These are phyloP conservation scores for Condylura cristata DNA, from an alignment of 2,113 vertebrate species.

Conservation along the genomic window DNA sequence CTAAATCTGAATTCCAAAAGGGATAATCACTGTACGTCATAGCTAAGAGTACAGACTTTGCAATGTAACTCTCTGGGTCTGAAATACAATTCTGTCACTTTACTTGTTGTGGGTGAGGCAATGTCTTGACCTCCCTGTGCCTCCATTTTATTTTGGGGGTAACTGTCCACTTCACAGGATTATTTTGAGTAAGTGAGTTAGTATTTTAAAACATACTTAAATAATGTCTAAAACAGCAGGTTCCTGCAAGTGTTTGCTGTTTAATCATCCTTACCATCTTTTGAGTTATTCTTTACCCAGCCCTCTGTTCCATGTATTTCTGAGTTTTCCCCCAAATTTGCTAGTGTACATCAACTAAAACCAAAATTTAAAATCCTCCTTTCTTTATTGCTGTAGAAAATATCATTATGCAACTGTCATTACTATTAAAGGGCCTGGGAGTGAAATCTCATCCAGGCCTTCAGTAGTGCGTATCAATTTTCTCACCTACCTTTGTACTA, in stretches of 20 bases:
- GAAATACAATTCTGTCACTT: background rate
- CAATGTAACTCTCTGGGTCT: background rate
- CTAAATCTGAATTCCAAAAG: background rate
- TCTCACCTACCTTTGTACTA: background rate
- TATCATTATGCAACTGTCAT: background rate
- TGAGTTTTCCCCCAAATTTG: background rate
- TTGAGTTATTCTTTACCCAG: background rate
- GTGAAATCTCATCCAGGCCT: background rate
- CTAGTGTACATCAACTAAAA: background rate
- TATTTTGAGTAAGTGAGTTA: background rate
- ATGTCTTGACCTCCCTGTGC: background rate
- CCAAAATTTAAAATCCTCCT: background rate
- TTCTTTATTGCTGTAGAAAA: background rate
- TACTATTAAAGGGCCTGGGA: background rate
- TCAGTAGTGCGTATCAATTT: background rate
- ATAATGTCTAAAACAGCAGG: background rate
- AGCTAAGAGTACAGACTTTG: background rate
- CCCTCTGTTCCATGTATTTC: background rate
- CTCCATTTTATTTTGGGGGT: background rate
- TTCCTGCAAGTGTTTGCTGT: background rate
- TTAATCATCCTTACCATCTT: background rate
- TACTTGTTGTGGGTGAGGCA: background rate
- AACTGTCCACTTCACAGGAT: background rate
- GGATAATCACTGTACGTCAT: background rate
- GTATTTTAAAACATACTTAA: background rate